Percentiles rank a stretch among this genome's conserved stretches.
Conservation (phyloP, 1,140 invertebrate species). For the Chironomus tepperi region DNA sequence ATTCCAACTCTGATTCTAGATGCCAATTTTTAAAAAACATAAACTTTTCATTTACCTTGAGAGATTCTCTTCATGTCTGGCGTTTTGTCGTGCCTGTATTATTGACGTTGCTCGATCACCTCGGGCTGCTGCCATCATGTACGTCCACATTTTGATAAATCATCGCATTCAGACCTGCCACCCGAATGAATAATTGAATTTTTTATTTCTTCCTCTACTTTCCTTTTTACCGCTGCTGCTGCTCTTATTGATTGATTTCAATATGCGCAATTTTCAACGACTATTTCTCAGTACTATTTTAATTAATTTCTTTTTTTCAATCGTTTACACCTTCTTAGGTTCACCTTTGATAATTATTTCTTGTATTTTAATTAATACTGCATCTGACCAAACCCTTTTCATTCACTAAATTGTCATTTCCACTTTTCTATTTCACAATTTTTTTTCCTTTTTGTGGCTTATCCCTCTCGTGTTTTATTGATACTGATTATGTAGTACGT, state of each 20-base stretch:
- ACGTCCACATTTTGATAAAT: constrained; percentile 43
- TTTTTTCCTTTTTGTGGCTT: too few relatives aligned
- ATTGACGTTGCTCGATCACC: constrained; percentile 43
- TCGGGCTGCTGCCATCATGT: constrained; percentile 48
- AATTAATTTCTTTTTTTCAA: background rate
- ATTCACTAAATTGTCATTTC: too few relatives aligned
- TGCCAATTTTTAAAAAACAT: too few relatives aligned
- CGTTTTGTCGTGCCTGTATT: constrained; percentile 33
- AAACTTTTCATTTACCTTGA: constrained; percentile 34
- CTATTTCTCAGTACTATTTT: background rate
- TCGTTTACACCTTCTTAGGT: too few relatives aligned
- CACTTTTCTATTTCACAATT: too few relatives aligned
- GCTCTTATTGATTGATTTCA: background rate
- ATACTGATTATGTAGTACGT: too few relatives aligned
- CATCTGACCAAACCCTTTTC: too few relatives aligned
- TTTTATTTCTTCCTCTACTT: background rate
- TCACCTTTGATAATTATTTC: too few relatives aligned
- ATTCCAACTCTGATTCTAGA: too few relatives aligned
- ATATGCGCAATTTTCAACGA: background rate
- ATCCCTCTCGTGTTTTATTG: too few relatives aligned
- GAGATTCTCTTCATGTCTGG: constrained; percentile 33
- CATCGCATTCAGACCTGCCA: constrained; percentile 29
- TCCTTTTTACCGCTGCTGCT: background rate
- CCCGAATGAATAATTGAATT: constrained; percentile 29
- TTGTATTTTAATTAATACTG: too few relatives aligned